A percentile compares a stretch with the other conserved stretches of the same genome.
phyloP scores from a whole-genome alignment of 2,888 invertebrate species.

The Polydrusus cervinus region DNA sequence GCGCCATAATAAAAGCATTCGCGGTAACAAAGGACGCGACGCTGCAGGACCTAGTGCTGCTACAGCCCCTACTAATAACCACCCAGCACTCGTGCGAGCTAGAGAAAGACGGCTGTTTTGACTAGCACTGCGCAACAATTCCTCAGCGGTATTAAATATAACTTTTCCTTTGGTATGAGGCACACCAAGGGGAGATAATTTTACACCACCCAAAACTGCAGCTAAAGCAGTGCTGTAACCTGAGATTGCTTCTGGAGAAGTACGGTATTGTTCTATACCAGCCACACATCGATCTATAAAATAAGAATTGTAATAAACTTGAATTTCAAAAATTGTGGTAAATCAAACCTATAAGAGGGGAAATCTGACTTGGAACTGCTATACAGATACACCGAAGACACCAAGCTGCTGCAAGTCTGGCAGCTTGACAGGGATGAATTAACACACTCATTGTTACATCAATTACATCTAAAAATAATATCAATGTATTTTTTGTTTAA shows the following conservation, averaged over 20 bases:
- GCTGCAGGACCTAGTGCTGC: constrained; percentile 96
- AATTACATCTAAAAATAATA: constrained; percentile 75
- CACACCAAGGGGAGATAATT: constrained; percentile 92
- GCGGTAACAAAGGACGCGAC: constrained; percentile 91
- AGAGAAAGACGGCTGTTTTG: constrained; percentile 96
- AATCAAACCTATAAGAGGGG: constrained; percentile 82
- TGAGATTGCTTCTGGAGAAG: constrained; percentile 90
- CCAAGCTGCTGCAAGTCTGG: constrained; percentile 95
- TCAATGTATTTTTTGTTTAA: constrained; percentile 21
- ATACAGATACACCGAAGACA: constrained; percentile 93
- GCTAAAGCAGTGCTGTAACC: constrained; percentile 96
- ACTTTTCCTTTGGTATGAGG: constrained; percentile 98
- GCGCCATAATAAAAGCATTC: constrained; percentile 96
- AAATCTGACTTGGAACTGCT: constrained; percentile 95
- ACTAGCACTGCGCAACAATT: constrained; percentile 94
- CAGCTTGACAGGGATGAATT: constrained; percentile 95
- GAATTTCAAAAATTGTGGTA: not conserved
- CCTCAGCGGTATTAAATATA: constrained; percentile 98
- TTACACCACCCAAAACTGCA: constrained; percentile 93
- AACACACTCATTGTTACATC: constrained; percentile 89
- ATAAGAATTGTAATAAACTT: not conserved
- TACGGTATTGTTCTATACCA: constrained; percentile 90
- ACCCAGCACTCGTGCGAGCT: constrained; percentile 96
- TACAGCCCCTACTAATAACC: constrained; percentile 97
- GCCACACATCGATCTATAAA: constrained; percentile 85